Base-by-base conservation (phyloP, 2,888 invertebrate genomes). In the Megalurothrips usitatus region DNA sequence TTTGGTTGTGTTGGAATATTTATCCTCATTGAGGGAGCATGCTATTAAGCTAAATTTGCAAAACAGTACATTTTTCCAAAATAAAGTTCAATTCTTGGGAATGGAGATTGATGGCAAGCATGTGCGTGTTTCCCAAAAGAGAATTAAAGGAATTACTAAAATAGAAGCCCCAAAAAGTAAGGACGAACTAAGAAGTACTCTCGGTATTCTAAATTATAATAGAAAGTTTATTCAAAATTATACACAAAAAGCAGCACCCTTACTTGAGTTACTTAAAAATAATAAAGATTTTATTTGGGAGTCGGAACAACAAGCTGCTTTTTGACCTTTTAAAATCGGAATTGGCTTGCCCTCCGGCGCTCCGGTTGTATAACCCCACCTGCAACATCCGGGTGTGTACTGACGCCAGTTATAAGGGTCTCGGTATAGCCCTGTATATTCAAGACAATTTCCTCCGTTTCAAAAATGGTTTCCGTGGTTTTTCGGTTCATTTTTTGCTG, bases 141-240 rank as follows among this genome's bases (percentile, higher is more conserved):
- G 63, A 63, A 23, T 63, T 63, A 23, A 19, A 63, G 63, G 19
- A 9, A 63, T 63, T 23, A 63, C 14, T 9, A 23, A n/a, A 63
- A 63, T 63, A n/a, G 63, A n/a, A n/a, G n/a, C 19, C 14, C 63
- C 63, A 1, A 63, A 63, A 23, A 63, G 9, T n/a, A 63, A 19
- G 10, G 63, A 63, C 23, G 63, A 63, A n/a, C n/a, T 63, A 63
- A 1, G 63, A n/a, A 63, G 19, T n/a, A 23, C 63, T n/a, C 63
- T 63, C 3, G 63, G 63, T 9, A n/a, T 63, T 19, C n/a, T n/a
- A 19, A n/a, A n/a, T n/a, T 63, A 63, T n/a, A 63, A 63, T n/a
- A 63, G 63, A 63, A 63, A n/a, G 23, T 63, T 63, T 63, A 63
- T 63, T 63, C 63, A n/a, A 9, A 63, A 63, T 63, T 63, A 63